Evolutionary conservation across 2,888 invertebrate species (phyloP).

Genomic region (Sminthurinus aureus): DNA sequence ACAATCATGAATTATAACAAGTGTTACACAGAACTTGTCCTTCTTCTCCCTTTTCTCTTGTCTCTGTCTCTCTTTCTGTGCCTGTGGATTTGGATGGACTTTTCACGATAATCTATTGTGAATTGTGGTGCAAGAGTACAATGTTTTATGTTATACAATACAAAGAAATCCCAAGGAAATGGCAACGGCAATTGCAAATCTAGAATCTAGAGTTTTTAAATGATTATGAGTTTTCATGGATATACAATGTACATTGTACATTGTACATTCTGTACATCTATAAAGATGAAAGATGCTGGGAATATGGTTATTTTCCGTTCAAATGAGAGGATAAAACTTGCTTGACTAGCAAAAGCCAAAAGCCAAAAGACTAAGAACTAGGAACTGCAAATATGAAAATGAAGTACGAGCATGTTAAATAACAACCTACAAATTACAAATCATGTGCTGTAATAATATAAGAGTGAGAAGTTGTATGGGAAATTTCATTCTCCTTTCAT

Average conservation of each 20-base stretch:
- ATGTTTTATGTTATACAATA: too few relatives aligned
- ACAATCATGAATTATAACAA: not conserved
- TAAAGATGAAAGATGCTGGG: too few relatives aligned
- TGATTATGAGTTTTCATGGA: not conserved
- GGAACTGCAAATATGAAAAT: too few relatives aligned
- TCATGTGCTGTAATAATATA: too few relatives aligned
- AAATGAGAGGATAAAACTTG: slow-evolving; percentile 18
- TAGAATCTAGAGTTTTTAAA: not conserved
- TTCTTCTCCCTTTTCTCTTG: not conserved
- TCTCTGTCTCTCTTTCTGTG: not conserved
- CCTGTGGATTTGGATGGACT: not conserved
- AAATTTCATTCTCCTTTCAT: not conserved
- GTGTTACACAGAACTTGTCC: not conserved
- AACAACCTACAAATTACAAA: too few relatives aligned
- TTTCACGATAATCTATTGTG: not conserved
- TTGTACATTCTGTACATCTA: too few relatives aligned
- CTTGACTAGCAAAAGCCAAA: not conserved
- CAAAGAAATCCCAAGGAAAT: not conserved
- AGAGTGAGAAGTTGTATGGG: not conserved
- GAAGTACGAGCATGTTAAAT: too few relatives aligned
- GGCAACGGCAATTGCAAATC: too few relatives aligned
- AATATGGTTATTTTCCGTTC: too few relatives aligned
- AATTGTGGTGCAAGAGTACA: not conserved
- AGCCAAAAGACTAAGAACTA: too few relatives aligned
- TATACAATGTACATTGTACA: too few relatives aligned